Evolutionary conservation across 2,113 vertebrate species (phyloP), one percentile per base, ranked within the genome.

Genomic region (Triplophysa siluroides): DNA sequence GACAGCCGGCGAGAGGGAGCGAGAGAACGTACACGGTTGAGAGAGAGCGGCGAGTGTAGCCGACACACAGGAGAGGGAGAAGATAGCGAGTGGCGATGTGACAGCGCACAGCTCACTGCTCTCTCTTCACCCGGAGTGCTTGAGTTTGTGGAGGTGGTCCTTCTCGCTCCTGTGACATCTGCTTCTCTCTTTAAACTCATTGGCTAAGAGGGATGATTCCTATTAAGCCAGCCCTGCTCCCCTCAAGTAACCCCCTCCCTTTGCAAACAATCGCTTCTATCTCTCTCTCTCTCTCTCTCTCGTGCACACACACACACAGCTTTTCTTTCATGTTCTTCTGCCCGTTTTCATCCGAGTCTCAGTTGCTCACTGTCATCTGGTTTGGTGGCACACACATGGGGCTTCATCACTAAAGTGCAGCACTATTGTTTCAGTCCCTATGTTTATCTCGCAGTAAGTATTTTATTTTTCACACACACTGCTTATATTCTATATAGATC

Each of bases 81-180:
- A 64, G 64, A 38, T 64, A 72, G 68, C 78, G 80, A 71, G 50
- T 26, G 24, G 11, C 60, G 41, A 43, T 83, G 87, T 81, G 86
- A 83, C 76, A 87, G 87, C 45, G 66, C 78, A 77, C 88, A 86
- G 89, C 90, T 87, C 88, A 87, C 87, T 83, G 87, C 83, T 62
- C 89, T 70, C 87, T 82, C 61, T 77, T 86, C 88, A 88, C 91
- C 86, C 88, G 90, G 83, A 83, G 87, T 88, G 90, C 85, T 85
- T 85, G 76, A 83, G 87, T 83, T 84, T 67, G 75, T 73, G 90
- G 89, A 92, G 92, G 92, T 88, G 91, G 87, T 88, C 79, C 88
- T 86, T 86, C 87, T 90, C 91, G 91, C 88, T 88, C 90, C 90
- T 92, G 90, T 91, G 88, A 92, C 92, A 93, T 92, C 88, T 90